Percentiles rank a stretch among this genome's conserved stretches.
Conservation (phyloP, 2,888 invertebrate genomes). For the Drosophila meridiana region DNA sequence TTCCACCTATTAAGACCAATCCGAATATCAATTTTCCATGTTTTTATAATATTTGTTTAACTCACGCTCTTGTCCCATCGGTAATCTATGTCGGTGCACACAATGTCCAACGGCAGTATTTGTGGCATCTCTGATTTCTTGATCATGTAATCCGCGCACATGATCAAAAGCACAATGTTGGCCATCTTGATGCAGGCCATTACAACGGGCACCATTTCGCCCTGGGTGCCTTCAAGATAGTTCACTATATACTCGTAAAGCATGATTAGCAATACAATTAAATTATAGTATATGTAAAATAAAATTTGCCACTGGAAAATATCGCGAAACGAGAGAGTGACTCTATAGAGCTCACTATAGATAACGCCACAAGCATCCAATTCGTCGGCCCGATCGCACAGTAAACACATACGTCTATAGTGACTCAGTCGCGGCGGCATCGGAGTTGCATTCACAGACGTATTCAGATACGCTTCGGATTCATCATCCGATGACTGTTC, state of each 20-base stretch:
- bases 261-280: slow-evolving; percentile 70
- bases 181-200: slow-evolving; percentile 60
- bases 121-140: slow-evolving; percentile 65
- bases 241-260: slow-evolving; percentile 68
- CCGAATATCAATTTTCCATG: background rate
- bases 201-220: slow-evolving; percentile 44
- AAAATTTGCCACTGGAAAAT: slow-evolving; percentile 79
- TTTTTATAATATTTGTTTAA: background rate
- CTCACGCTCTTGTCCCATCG: slow-evolving; percentile 81
- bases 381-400: slow-evolving; percentile 75
- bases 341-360: slow-evolving; percentile 67
- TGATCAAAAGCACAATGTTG: slow-evolving; percentile 70
- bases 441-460: background rate
- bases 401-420: slow-evolving; percentile 68
- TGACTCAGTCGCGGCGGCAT: slow-evolving; percentile 31
- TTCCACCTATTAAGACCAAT: slow-evolving; percentile 37
- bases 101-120: slow-evolving; percentile 67
- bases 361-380: slow-evolving; percentile 68
- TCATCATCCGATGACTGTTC: slow-evolving; percentile 15
- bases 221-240: slow-evolving; percentile 48
- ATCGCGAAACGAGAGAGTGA: slow-evolving; percentile 61
- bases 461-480: background rate
- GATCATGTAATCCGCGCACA: slow-evolving; percentile 72
- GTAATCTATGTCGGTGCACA: slow-evolving; percentile 76
- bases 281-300: slow-evolving; percentile 77